Percentiles rank a stretch among this genome's conserved stretches.
These are phyloP conservation scores for Syngnathus scovelli DNA, from an alignment of 2,113 vertebrate species.

Conservation along the genomic window DNA sequence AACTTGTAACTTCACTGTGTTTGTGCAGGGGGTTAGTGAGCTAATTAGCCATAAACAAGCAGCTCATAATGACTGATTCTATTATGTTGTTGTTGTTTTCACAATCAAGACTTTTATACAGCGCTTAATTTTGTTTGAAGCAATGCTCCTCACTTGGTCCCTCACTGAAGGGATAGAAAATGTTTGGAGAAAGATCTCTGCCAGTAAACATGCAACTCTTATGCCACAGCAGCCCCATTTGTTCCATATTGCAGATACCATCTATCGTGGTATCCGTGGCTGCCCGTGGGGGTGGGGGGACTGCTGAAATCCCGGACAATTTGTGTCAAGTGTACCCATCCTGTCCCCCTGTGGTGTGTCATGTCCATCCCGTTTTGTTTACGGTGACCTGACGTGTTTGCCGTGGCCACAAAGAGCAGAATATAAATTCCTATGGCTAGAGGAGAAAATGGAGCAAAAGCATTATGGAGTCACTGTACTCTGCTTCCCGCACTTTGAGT, in stretches of 20 bases:
- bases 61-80: slow-evolving; percentile 22
- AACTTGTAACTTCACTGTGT: slow-evolving; percentile 15
- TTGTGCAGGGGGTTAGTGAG: slow-evolving; percentile 25
- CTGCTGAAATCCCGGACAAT: not conserved
- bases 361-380: not conserved
- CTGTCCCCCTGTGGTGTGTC: not conserved
- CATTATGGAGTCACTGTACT: not conserved
- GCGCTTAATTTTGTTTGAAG: slow-evolving; percentile 2
- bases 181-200: not conserved
- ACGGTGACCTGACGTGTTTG: not conserved
- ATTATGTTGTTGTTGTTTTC: slow-evolving; percentile 15
- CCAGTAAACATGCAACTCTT: not conserved
- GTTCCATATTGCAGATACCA: not conserved
- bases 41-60: slow-evolving; percentile 53
- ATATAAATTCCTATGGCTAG: not conserved
- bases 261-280: not conserved
- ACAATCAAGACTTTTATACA: slow-evolving; percentile 4
- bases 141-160: not conserved
- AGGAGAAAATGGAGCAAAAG: not conserved
- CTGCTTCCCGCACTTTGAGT: not conserved
- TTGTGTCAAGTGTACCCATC: not conserved
- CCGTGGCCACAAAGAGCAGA: not conserved
- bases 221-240: not conserved
- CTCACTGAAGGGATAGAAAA: not conserved
- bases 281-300: not conserved